A percentile compares a stretch with the other conserved stretches of the same genome.
These are phyloP conservation scores for Lagenorhynchus albirostris DNA, from an alignment of 2,113 vertebrate species.

Conservation along the genomic window DNA sequence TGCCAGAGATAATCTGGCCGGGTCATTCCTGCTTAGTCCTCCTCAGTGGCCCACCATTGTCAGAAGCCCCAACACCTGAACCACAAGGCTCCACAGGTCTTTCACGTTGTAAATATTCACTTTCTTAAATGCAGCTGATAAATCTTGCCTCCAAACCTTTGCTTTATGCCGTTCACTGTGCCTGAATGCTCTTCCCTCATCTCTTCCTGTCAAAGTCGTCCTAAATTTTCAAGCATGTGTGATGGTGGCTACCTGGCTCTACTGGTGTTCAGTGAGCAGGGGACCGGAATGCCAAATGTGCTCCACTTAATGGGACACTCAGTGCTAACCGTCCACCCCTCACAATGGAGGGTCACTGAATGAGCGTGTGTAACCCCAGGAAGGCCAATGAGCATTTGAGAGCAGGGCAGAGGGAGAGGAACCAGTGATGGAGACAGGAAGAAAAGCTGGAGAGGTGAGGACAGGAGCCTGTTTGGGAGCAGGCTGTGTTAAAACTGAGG, in stretches of 20 bases:
- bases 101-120: not conserved
- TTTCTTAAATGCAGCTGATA: not conserved
- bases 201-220: not conserved
- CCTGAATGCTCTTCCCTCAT: not conserved
- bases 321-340: not conserved
- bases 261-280: not conserved
- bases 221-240: not conserved
- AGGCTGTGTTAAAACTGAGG: not conserved
- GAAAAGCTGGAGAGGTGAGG: not conserved
- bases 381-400: not conserved
- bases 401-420: not conserved
- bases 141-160: not conserved
- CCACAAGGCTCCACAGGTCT: not conserved
- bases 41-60: not conserved
- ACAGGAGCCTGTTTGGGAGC: not conserved
- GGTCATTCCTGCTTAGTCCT: not conserved
- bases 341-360: not conserved
- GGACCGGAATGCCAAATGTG: not conserved
- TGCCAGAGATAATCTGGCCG: not conserved
- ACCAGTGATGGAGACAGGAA: not conserved
- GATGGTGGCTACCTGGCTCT: not conserved
- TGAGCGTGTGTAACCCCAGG: not conserved
- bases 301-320: not conserved
- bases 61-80: not conserved
- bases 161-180: not conserved